phyloP scores from a whole-genome alignment of 2,888 invertebrate species.

The Acrobasis suavella region DNA sequence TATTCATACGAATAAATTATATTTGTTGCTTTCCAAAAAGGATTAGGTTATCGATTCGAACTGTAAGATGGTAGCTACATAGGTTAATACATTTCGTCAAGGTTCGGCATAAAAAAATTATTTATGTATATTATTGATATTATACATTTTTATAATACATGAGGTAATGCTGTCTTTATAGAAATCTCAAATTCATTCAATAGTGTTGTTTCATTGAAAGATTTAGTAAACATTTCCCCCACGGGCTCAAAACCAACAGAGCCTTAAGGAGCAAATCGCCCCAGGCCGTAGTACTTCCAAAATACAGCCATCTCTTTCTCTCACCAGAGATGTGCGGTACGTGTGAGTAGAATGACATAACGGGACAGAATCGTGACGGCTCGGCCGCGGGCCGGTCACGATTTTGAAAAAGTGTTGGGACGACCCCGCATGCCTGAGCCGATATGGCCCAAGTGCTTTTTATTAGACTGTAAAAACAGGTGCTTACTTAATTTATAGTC shows the following conservation, averaged over 20 bases:
- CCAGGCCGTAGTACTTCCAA: constrained; percentile 22
- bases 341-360: constrained; percentile 64
- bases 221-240: too few relatives aligned
- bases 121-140: too few relatives aligned
- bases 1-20: too few relatives aligned
- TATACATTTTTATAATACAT: too few relatives aligned
- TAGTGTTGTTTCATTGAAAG: too few relatives aligned
- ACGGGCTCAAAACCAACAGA: background rate
- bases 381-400: constrained; percentile 73
- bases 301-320: constrained; percentile 51
- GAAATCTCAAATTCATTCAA: too few relatives aligned
- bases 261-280: constrained; percentile 4
- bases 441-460: constrained; percentile 46
- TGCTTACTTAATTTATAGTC: constrained; percentile 10
- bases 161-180: too few relatives aligned
- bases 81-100: too few relatives aligned
- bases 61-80: too few relatives aligned
- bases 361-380: constrained; percentile 76
- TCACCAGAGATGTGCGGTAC: constrained; percentile 35
- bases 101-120: too few relatives aligned
- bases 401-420: constrained; percentile 78
- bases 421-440: constrained; percentile 57
- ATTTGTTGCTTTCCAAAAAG: too few relatives aligned
- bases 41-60: too few relatives aligned
- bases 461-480: constrained; percentile 24